phyloP scores from a whole-genome alignment of 2,113 vertebrate species.

The Takifugu bimaculatus region DNA sequence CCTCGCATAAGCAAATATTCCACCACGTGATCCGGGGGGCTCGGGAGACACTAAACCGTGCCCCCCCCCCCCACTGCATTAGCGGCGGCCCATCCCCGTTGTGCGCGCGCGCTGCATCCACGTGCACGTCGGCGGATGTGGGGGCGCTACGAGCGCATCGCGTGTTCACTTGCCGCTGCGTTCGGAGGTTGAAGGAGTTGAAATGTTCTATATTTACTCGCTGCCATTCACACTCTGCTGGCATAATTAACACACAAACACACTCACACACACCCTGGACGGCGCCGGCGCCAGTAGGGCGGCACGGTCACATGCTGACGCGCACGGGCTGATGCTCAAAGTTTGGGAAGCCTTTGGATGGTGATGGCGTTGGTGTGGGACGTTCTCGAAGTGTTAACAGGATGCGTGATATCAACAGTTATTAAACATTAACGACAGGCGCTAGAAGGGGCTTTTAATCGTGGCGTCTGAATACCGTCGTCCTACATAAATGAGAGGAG shows the following conservation, averaged over 20 bases:
- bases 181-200: conserved; percentile 48
- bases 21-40: conserved; percentile 52
- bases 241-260: conserved; percentile 60
- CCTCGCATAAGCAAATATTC: conserved; percentile 52
- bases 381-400: background rate
- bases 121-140: conserved; percentile 44
- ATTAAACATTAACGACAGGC: background rate
- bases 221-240: conserved; percentile 50
- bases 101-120: conserved; percentile 37
- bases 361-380: too few species aligned
- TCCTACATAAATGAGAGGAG: background rate
- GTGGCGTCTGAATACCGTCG: too few species aligned
- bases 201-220: conserved; percentile 64
- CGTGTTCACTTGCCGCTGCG: conserved; percentile 52
- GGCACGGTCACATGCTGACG: conserved; percentile 5
- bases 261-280: conserved; percentile 31
- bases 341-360: too few species aligned
- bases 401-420: background rate
- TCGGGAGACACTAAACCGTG: conserved; percentile 42
- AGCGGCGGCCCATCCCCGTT: conserved; percentile 35
- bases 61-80: conserved; percentile 32
- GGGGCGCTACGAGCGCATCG: conserved; percentile 38
- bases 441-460: background rate
- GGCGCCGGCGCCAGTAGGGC: background rate
- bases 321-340: too few species aligned